Percentiles rank a stretch among this genome's conserved stretches.
phyloP scores from a whole-genome alignment of 2,888 invertebrate genomes.

The Tanytarsus gracilentus region DNA sequence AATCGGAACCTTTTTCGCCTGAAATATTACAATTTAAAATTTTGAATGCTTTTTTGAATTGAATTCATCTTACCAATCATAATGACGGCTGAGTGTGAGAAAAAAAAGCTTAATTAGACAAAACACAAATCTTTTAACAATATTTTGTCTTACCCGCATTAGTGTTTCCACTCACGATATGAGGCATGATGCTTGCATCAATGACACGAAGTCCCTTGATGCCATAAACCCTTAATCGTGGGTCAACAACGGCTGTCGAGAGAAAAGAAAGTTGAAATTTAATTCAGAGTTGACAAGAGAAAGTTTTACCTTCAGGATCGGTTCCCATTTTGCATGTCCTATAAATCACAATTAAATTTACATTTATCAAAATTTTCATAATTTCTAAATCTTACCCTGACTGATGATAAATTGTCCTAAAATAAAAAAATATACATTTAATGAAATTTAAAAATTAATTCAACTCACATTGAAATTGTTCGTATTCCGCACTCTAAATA shows the following conservation, averaged over 20 bases:
- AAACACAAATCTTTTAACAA: no score
- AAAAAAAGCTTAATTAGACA: no score
- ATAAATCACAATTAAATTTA: no score
- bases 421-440: slow-evolving; percentile 63
- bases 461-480: slow-evolving; percentile 82
- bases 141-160: no score
- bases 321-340: slow-evolving; percentile 91
- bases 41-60: neutral
- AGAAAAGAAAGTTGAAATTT: no score
- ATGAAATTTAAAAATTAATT: slow-evolving; percentile 47
- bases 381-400: no score
- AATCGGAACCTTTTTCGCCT: slow-evolving; percentile 73
- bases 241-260: slow-evolving; percentile 74
- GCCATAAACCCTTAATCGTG: slow-evolving; percentile 66
- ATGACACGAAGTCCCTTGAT: slow-evolving; percentile 69
- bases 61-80: slow-evolving; percentile 55
- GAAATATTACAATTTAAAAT: neutral
- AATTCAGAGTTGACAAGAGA: no score
- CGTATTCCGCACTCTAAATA: slow-evolving; percentile 83
- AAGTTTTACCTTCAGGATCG: slow-evolving; percentile 61
- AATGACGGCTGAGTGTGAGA: no score
- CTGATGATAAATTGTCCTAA: slow-evolving; percentile 75
- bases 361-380: no score
- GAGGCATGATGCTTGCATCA: slow-evolving; percentile 84
- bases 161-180: slow-evolving; percentile 80